These are phyloP conservation scores for Acronicta aceris DNA, from an alignment of 2,888 invertebrate genomes.

Conservation along the genomic window DNA sequence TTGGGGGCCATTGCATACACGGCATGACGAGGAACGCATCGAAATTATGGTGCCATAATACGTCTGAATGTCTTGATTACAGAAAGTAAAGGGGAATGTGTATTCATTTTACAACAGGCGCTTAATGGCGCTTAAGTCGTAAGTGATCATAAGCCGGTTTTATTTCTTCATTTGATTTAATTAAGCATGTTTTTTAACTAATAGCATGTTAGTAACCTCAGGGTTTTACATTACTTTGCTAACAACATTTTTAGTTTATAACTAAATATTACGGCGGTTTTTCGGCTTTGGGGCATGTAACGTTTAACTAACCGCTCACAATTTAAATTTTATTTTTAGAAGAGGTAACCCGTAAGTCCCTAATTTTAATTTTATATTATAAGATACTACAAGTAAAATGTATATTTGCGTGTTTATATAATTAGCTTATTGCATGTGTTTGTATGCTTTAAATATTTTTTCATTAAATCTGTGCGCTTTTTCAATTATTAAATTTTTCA, in stretches of 20 bases:
- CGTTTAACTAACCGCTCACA: conserved; percentile 37
- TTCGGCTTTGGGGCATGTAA: conserved; percentile 21
- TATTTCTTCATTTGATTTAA: conserved; percentile 60
- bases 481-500: conserved; percentile 4
- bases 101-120: conserved; percentile 61
- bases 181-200: conserved; percentile 74
- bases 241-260: conserved; percentile 31
- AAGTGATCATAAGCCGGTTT: conserved; percentile 87
- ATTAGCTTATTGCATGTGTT: conserved; percentile 38
- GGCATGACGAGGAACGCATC: conserved; percentile 63
- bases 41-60: conserved; percentile 41
- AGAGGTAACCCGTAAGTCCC: conserved; percentile 5
- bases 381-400: background rate
- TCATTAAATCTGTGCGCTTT: conserved; percentile 3
- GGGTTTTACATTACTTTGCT: conserved; percentile 25
- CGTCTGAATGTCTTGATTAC: conserved; percentile 53
- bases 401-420: conserved; percentile 11
- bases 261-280: conserved; percentile 21
- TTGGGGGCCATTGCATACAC: conserved; percentile 57
- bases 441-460: conserved; percentile 15
- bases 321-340: conserved; percentile 12
- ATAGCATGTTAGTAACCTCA: conserved; percentile 65
- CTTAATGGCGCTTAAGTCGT: conserved; percentile 59
- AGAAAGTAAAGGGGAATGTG: conserved; percentile 55
- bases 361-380: background rate